Evolutionary conservation across 2,888 invertebrate species (phyloP).

Genomic region (Nomada fabriciana): DNA sequence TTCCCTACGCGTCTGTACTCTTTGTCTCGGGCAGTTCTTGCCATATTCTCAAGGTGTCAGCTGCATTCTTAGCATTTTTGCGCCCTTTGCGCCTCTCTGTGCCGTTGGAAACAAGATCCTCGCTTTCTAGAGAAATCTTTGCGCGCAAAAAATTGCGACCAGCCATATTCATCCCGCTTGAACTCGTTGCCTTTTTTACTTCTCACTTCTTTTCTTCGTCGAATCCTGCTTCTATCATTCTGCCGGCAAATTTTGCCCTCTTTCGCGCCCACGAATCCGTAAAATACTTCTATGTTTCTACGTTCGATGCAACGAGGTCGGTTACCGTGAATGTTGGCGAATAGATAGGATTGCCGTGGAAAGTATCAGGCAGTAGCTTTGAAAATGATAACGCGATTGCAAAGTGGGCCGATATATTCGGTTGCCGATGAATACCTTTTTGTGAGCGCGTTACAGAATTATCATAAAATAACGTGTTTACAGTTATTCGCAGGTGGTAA

Average conservation of each 20-base stretch:
- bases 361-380: neutral
- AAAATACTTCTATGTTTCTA: neutral
- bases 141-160: slow-evolving; percentile 23
- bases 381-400: neutral
- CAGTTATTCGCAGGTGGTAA: slow-evolving; percentile 2
- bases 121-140: slow-evolving; percentile 37
- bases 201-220: neutral
- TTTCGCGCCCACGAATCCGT: neutral
- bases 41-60: slow-evolving; percentile 47
- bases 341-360: neutral
- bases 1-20: neutral
- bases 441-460: neutral
- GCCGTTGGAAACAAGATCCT: slow-evolving; percentile 23
- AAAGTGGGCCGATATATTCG: neutral
- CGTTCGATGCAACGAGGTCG: neutral
- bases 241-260: neutral
- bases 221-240: neutral
- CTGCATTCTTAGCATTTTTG: slow-evolving; percentile 41
- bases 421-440: neutral
- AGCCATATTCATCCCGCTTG: slow-evolving; percentile 22
- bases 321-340: neutral
- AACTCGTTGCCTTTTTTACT: slow-evolving; percentile 16
- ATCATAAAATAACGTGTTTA: slow-evolving; percentile 10
- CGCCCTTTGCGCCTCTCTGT: slow-evolving; percentile 24
- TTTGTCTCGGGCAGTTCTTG: slow-evolving; percentile 48